These are phyloP conservation scores for Penaeus vannamei DNA, from an alignment of 1,140 invertebrate genomes.

Conservation along the genomic window DNA sequence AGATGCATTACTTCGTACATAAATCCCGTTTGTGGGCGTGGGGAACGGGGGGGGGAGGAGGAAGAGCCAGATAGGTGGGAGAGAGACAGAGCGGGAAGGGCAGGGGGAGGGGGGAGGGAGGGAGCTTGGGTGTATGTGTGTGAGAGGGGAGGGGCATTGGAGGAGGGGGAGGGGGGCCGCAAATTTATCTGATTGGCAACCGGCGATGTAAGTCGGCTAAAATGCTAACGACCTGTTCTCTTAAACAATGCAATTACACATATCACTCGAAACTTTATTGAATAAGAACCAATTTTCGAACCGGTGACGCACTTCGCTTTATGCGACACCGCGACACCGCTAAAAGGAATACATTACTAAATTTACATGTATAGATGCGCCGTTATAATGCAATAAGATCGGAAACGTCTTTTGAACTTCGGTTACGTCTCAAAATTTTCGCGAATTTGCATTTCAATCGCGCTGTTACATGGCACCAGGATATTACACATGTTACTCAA, in stretches of 20 bases:
- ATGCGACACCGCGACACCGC: not conserved
- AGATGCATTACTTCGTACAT: too few relatives aligned
- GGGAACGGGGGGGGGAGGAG: not conserved
- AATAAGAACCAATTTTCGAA: constrained; percentile 38
- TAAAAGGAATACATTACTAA: constrained; percentile 47
- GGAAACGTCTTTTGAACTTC: constrained; percentile 37
- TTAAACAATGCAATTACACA: constrained; percentile 46
- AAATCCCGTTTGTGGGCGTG: not conserved
- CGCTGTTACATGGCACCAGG: constrained; percentile 1
- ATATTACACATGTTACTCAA: not conserved
- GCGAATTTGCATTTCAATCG: constrained; percentile 48
- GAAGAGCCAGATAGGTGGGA: not conserved
- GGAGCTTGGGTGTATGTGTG: too few relatives aligned
- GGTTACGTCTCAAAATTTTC: constrained; percentile 31
- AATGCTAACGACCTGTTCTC: constrained; percentile 34
- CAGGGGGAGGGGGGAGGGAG: too few relatives aligned
- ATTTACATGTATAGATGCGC: constrained; percentile 44
- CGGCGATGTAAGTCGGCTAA: not conserved
- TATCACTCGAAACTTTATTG: constrained; percentile 32
- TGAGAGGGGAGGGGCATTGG: too few relatives aligned
- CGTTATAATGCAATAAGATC: constrained; percentile 29
- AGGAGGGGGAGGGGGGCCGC: too few relatives aligned
- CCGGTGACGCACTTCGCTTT: constrained; percentile 3
- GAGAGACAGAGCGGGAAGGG: not conserved
- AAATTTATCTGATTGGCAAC: not conserved